Evolutionary conservation across 2,113 vertebrate genomes (phyloP).

Genomic region (Sterrhoptilus dennistouni): DNA sequence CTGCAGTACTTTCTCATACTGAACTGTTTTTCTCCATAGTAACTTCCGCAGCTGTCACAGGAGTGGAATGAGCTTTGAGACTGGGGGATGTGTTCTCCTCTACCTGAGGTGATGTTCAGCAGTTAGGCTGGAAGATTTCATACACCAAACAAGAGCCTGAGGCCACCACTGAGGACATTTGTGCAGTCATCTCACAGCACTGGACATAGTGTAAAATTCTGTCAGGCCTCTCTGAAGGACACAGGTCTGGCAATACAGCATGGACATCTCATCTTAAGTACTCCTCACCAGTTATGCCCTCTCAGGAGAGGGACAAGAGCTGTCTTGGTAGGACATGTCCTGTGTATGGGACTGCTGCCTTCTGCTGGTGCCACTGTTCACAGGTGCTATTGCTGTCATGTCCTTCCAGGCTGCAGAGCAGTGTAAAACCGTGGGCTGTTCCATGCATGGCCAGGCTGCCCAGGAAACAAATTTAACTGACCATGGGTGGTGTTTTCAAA

Average conservation of each 20-base stretch:
- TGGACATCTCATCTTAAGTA: not conserved
- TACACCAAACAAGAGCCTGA: not conserved
- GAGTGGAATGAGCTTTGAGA: not conserved
- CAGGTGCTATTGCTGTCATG: not conserved
- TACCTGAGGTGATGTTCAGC: not conserved
- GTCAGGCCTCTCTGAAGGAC: not conserved
- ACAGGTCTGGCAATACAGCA: accelerated
- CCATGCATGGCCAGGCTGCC: not conserved
- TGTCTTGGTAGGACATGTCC: not conserved
- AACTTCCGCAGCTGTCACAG: not conserved
- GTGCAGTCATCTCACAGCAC: not conserved
- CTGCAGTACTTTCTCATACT: not conserved
- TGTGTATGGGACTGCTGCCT: accelerated
- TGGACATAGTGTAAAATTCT: not conserved
- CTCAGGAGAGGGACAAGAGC: not conserved
- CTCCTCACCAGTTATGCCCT: not conserved
- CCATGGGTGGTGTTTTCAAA: not conserved
- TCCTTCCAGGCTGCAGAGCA: not conserved
- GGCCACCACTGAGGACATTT: not conserved
- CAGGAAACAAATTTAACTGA: not conserved
- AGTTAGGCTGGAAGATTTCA: not conserved
- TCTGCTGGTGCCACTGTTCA: not conserved
- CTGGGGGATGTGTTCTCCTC: not conserved
- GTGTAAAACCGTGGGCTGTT: not conserved
- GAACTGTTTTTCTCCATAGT: not conserved